These are phyloP conservation scores for Catocala sponsa DNA, from an alignment of 2,888 invertebrate species.

Conservation along the genomic window DNA sequence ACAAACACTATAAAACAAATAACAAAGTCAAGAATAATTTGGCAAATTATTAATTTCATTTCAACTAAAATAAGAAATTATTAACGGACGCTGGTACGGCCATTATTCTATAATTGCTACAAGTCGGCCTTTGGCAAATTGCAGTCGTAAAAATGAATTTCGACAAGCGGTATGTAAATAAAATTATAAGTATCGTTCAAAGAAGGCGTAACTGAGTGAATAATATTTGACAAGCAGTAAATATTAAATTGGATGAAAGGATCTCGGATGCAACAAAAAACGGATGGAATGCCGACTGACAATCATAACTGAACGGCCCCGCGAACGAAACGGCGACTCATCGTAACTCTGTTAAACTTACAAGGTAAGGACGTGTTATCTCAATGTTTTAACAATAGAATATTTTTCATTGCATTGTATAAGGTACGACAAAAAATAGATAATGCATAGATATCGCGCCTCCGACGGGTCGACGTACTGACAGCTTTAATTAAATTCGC, in stretches of 20 bases:
- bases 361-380: conserved; percentile 75
- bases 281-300: conserved; percentile 59
- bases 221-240: conserved; percentile 81
- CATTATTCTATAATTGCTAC: conserved; percentile 63
- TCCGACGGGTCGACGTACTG: conserved; percentile 61
- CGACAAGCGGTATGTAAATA: conserved; percentile 69
- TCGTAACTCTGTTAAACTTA: conserved; percentile 74
- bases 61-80: conserved; percentile 53
- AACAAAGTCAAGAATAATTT: conserved; percentile 13
- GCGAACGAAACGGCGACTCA: conserved; percentile 71
- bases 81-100: conserved; percentile 40
- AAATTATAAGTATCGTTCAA: conserved; percentile 67
- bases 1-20: conserved; percentile 2
- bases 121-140: conserved; percentile 64
- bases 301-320: conserved; percentile 65
- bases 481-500: conserved; percentile 78
- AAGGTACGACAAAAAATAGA: conserved; percentile 66
- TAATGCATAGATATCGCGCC: conserved; percentile 68
- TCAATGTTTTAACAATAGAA: conserved; percentile 75
- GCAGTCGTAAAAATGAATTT: conserved; percentile 69
- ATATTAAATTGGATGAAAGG: conserved; percentile 77
- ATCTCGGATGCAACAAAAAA: conserved; percentile 67
- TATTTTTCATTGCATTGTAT: conserved; percentile 73
- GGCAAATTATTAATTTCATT: conserved; percentile 20
- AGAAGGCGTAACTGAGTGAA: conserved; percentile 69